Evolutionary conservation across 2,888 invertebrate species (phyloP), one percentile per base, ranked within the genome.

Genomic region (Galeruca laticollis): DNA sequence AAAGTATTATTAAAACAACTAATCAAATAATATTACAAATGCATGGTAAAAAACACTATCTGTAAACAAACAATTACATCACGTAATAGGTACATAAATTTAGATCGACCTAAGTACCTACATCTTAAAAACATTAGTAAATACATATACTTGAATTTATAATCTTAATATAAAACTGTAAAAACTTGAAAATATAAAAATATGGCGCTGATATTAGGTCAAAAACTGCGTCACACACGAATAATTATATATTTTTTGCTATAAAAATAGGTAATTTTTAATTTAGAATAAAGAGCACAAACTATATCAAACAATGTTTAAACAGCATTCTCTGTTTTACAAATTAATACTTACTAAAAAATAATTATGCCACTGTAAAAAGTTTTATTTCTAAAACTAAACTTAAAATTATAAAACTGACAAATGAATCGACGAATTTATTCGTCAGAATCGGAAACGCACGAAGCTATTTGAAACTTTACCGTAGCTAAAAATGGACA

Each of bases 401-500:
- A 80, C 71, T 76, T 78, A 80, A 80, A 80, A 77, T 80, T 75
- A 79, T 70, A 77, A 80, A 80, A 81, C 81, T 81, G 79, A 80
- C 75, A 76, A 74, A 77, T 77, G 79, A 78, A 73, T 79, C 78
- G 78, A 73, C 77, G 75, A 72, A 77, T 78, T 76, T 72, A 70
- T 71, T 71, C 73, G 72, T 20, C 10, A 3, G n/a, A 18, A 18
- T 68, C 80, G 80, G 78, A 76, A 73, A 71, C 75, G 68, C 68
- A 79, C 79, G 78, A 76, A 72, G 71, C 66, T 68, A 70, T 75
- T 72, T 76, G 75, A 75, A 77, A 77, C 74, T 72, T 73, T 73
- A 73, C 73, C 80, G 82, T 82, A 82, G 76, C 84, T 84, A 83
- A 83, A 84, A 82, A 82, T 83, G 84, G 84, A 83, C 80, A 80